Evolutionary conservation across 2,797 vertebrate species (phyloP), one percentile per base, ranked within the genome.

Genomic region (Lepilemur septentrionalis): DNA sequence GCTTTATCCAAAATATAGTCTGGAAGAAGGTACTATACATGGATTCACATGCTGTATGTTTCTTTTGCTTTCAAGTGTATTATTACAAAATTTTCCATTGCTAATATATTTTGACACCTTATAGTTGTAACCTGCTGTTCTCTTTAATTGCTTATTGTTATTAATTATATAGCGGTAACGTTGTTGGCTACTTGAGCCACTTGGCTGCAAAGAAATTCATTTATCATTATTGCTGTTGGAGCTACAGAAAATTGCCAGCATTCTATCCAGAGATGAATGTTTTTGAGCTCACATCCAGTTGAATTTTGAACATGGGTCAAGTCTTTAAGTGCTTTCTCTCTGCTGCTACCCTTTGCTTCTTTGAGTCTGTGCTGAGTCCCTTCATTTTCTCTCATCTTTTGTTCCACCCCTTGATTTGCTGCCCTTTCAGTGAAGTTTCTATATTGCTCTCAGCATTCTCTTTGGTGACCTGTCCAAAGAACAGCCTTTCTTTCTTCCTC

Each of bases 71-170:
- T 55, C 83, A 97, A 92, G 61, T 76, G 20, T 95, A 63, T 82
- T 80, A 57, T 91, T 95, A 93, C 83, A 55, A 61, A 97, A 96
- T 98, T 98, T 97, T 95, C 93, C 84, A 98, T 95, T 93, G 96
- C 96, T 97, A 96, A 97, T 98, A 95, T 73, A 95, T 95, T 98
- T 98, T 97, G 96, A 98, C 98, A 96, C 86, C 96, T 98, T 94
- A 96, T 98, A 92, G 96, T 96, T 98, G 97, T 98, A 98, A 98
- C 96, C 97, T 96, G 95, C 97, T 98, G 97, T 98, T 98, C 96
- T 96, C 97, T 98, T 98, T 98, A 98, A 98, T 98, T 98, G 97
- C 95, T 98, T 98, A 98, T 98, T 98, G 98, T 98, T 98, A 98
- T 98, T 98, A 98, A 98, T 98, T 98, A 97, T 97, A 97, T 95